Evolutionary conservation across 2,888 invertebrate genomes (phyloP), one percentile per base, ranked within the genome.

Genomic region (Pollenia angustigena): DNA sequence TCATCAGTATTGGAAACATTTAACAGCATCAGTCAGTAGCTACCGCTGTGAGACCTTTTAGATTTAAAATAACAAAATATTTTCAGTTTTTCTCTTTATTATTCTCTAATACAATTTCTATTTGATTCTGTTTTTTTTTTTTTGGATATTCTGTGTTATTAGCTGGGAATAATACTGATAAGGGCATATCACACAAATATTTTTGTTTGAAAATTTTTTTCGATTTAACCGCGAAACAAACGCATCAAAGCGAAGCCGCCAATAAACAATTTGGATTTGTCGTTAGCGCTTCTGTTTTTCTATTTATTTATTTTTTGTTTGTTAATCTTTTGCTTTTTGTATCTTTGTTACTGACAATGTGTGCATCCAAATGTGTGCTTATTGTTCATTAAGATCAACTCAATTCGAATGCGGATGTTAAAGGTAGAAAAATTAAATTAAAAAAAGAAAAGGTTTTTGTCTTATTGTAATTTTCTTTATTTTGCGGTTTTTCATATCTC

Each of bases 121-220:
- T 68, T 60, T 44, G 10, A 44, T 52, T 68, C 6, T 40, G 14
- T 12, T 54, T 40, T 64, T 64, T 16, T 32, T 2, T 48, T 8
- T 4, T 32, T 32, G 6, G 32, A 6, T 32, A 10, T 12, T 58
- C 11, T 60, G 16, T 58, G 12, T 60, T 60, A 4, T 69, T 54
- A 8, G 52, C 50, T 69, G 58, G 56, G 81, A 72, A 85, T 85
- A 79, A 66, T 68, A 62, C 81, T 90, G 92, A 92, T 91, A 92
- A 91, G 91, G 91, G 91, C 91, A 91, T 91, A 91, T 90, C 91
- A 90, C 90, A 91, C 90, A 92, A 92, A 92, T 92, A 92, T 92
- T 92, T 92, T 90, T 90, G 90, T 91, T 90, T 91, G 89, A 91
- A 89, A 89, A 90, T 92, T 88, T 88, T 88, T 48, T 86, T 4